Conservation (phyloP, 1,140 invertebrate genomes). For the Liolophura sinensis region DNA sequence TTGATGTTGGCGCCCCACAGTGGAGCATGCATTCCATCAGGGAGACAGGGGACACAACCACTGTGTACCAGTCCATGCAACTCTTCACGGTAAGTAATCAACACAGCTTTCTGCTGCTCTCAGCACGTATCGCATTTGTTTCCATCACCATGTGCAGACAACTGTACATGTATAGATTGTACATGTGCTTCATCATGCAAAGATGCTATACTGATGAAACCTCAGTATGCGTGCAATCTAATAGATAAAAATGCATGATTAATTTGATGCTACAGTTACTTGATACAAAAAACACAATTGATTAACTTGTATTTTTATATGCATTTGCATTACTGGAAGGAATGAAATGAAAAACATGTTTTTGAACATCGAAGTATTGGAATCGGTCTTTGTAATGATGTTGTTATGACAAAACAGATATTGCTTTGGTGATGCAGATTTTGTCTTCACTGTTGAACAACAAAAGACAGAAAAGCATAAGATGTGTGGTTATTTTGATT, state of each 20-base stretch:
- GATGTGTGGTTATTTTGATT: conserved; percentile 2
- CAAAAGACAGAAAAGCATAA: too few species aligned
- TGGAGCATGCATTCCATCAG: conserved; percentile 64
- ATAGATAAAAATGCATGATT: too few species aligned
- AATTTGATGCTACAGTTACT: too few species aligned
- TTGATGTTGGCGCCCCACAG: conserved; percentile 62
- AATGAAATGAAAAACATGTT: too few species aligned
- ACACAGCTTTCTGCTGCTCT: conserved; percentile 10
- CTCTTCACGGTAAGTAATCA: conserved; percentile 41
- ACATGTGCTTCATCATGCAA: not conserved
- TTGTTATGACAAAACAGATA: too few species aligned
- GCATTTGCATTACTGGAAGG: too few species aligned
- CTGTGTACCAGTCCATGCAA: conserved; percentile 40
- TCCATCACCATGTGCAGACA: not conserved
- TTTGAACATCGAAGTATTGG: too few species aligned
- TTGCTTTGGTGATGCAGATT: not conserved
- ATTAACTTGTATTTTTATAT: too few species aligned
- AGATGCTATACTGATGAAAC: too few species aligned
- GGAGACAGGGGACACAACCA: conserved; percentile 57
- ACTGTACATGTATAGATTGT: not conserved
- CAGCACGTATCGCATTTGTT: not conserved
- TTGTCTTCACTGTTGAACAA: not conserved
- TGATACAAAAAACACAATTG: too few species aligned
- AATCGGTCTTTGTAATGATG: too few species aligned
- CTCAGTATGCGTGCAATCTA: too few species aligned